Percentiles rank a stretch among this genome's conserved stretches.
These are phyloP conservation scores for Ornithorhynchus anatinus DNA, from an alignment of 2,113 vertebrate genomes.

Conservation along the genomic window DNA sequence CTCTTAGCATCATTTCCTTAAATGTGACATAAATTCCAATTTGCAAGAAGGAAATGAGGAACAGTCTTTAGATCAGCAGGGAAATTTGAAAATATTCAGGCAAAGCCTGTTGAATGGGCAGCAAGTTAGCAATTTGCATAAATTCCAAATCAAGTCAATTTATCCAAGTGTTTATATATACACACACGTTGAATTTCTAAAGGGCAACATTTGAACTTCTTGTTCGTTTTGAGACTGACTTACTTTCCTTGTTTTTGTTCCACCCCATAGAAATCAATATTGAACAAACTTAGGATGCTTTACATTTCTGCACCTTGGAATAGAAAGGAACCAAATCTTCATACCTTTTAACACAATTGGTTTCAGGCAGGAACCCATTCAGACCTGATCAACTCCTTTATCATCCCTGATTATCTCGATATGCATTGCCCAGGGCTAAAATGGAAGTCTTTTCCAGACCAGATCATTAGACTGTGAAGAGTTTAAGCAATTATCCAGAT, in stretches of 20 bases:
- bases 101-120: background rate
- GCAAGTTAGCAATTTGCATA: background rate
- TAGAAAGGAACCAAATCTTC: background rate
- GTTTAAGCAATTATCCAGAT: no score
- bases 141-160: slow-evolving; percentile 6
- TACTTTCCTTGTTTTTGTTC: background rate
- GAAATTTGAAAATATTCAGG: background rate
- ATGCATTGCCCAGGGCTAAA: background rate
- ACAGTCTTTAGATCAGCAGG: background rate
- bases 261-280: background rate
- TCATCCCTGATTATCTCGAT: background rate
- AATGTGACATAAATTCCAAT: no score
- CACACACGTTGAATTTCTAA: background rate
- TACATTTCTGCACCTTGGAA: background rate
- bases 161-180: background rate
- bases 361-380: background rate
- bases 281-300: fast-evolving
- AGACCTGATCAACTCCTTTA: background rate
- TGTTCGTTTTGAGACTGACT: background rate
- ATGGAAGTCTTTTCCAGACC: background rate
- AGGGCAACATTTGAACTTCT: fast-evolving
- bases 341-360: background rate
- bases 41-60: no score
- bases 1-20: no score
- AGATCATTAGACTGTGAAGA: no score